Evolutionary conservation across 2,113 vertebrate species (phyloP), one percentile per base, ranked within the genome.

Genomic region (Donacobius atricapilla): DNA sequence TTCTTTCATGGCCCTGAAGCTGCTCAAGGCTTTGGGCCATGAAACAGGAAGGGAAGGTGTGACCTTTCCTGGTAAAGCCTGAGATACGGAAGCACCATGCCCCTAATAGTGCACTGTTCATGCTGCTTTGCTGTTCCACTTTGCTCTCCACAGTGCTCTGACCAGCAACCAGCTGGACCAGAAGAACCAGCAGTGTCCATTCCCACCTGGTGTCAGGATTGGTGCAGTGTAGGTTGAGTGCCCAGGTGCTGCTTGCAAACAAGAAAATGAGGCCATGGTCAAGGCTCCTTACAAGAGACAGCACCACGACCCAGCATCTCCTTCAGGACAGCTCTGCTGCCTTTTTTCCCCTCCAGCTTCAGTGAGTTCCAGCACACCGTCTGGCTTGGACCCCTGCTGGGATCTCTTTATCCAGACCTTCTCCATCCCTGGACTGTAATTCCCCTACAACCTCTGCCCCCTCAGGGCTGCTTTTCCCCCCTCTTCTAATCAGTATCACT

Each of bases 401-500:
- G 2, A 3, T 76, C 4, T 65, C 23, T 61, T 60, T 72, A 50
- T 81, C 40, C 53, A 64, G 68, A 65, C 15, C 47, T 71, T 76
- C 48, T 56, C 24, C 37, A 65, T 19, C 25, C 17, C 40, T 56
- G 24, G 30, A 30, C 9, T 69, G 13, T 48, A 75, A 57, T 76
- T 79, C 40, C 17, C 17, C 51, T 39, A 25, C 30, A 68, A 63
- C 27, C 69, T 56, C 70, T 87, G 21, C 11, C 15, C 42, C 22
- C 12, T 83, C 27, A 9, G 47, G 51, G 39, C 28, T 20, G 14
- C 2, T 23, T 72, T 77, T 56, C n/a, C 23, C 61, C 42, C 15
- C 19, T 79, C 9, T 40, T 88, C 78, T 91, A 66, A 90, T 77
- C 54, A 58, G 20, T 76, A 84, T 81, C 90, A 48, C 90, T 88